Evolutionary conservation across 2,797 vertebrate genomes (phyloP), one percentile per base, ranked within the genome.

Genomic region (Paramormyrops hopkinsi): DNA sequence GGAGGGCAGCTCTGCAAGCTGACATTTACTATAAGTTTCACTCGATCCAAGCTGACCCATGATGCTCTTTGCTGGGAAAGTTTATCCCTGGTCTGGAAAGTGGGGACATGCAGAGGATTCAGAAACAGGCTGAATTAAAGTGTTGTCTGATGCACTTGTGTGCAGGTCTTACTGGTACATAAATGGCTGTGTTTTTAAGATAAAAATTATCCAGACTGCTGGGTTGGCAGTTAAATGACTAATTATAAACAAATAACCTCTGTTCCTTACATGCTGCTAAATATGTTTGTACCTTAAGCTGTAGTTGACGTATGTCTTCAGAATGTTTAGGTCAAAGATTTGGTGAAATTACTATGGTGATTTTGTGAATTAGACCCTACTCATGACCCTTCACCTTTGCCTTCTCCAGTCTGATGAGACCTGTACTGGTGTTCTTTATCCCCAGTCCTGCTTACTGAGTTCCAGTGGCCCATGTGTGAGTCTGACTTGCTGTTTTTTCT

Each of bases 401-500:
- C 33, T 79, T 46, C 73, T 46, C 73, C 41, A 19, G 0, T 79
- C 73, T 79, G 41, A 44, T 79, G 73, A 79, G 37, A 79, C 19
- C 73, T 79, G 37, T 46, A 19, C 73, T 79, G 73, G 7, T 79
- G 37, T 79, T 46, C 37, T n/a, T n/a, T n/a, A 9, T 19, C 6
- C 73, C 17, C 8, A 44, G 37, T n/a, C 37, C 33, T 33, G 62
- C 11, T 69, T 33, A 69, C 25, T 33, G 62, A 33, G 62, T 69
- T 69, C 62, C 62, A 69, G 29, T 69, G 62, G 62, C 9, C 62
- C 11, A 11, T 33, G 50, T 90, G 59, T 62, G 73, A 82, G 76
- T 33, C n/a, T 86, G 19, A 53, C 41, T 88, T 37, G 44, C 12
- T 88, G 83, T 19, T 88, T 79, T 79, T 84, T 92, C 86, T 17